These are phyloP conservation scores for Cichladusa arquata DNA, from an alignment of 2,113 vertebrate genomes.

Conservation along the genomic window DNA sequence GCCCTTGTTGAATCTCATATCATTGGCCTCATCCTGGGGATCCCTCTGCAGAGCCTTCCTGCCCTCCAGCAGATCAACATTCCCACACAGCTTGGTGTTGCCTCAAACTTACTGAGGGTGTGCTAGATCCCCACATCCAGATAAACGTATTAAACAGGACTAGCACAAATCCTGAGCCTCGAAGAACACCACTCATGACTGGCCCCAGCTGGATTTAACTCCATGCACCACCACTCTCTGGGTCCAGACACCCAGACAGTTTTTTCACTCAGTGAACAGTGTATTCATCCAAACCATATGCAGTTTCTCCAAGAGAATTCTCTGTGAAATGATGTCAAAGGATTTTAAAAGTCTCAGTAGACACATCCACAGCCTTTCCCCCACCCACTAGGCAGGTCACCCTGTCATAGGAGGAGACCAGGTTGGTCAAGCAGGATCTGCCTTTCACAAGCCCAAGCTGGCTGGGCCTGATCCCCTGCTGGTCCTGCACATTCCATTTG, in stretches of 20 bases:
- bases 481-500: too few relatives aligned
- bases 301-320: not conserved
- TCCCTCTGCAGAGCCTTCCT: not conserved
- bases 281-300: not conserved
- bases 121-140: not conserved
- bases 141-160: not conserved
- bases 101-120: not conserved
- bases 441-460: not conserved
- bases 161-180: not conserved
- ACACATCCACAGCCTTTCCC: not conserved
- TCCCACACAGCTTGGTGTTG: not conserved
- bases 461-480: not conserved
- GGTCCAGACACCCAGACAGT: not conserved
- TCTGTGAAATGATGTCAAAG: not conserved
- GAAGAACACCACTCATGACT: not conserved
- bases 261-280: not conserved
- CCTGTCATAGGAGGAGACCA: not conserved
- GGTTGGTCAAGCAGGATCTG: not conserved
- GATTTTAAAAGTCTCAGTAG: not conserved
- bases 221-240: not conserved
- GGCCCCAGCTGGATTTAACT: not conserved
- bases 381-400: not conserved
- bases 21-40: accelerated
- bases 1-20: not conserved
- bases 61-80: not conserved